Evolutionary conservation across 2,113 vertebrate genomes (phyloP).

Genomic region (Podiceps cristatus): DNA sequence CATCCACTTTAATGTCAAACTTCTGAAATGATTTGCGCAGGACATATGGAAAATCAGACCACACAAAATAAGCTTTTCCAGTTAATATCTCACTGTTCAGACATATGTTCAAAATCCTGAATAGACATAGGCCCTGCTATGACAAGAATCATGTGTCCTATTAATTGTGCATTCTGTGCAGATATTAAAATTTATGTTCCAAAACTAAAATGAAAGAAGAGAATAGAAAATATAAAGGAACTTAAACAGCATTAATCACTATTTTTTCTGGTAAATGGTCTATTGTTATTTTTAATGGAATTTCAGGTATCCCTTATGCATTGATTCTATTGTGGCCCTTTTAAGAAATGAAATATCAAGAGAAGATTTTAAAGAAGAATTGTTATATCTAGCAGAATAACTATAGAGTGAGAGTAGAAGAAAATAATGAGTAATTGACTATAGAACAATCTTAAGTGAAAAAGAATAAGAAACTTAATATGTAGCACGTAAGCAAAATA

Average conservation of each 20-base stretch:
- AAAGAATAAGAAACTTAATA: not conserved
- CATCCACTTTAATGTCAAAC: not conserved
- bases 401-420: not conserved
- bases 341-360: not conserved
- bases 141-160: not conserved
- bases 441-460: not conserved
- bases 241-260: not conserved
- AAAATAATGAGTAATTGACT: not conserved
- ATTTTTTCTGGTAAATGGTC: not conserved
- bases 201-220: not conserved
- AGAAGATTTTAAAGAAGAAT: conserved; percentile 17
- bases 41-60: not conserved
- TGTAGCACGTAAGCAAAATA: not conserved
- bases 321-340: not conserved
- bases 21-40: not conserved
- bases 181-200: not conserved
- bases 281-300: not conserved
- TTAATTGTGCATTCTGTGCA: not conserved
- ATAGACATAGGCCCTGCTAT: not conserved
- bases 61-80: not conserved
- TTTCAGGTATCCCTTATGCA: not conserved
- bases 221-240: not conserved
- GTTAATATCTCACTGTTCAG: not conserved
- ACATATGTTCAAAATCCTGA: not conserved
- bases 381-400: conserved; percentile 31